Percentiles rank a stretch among this genome's conserved stretches.
phyloP scores from a whole-genome alignment of 2,797 vertebrate species.

The Prionace glauca region DNA sequence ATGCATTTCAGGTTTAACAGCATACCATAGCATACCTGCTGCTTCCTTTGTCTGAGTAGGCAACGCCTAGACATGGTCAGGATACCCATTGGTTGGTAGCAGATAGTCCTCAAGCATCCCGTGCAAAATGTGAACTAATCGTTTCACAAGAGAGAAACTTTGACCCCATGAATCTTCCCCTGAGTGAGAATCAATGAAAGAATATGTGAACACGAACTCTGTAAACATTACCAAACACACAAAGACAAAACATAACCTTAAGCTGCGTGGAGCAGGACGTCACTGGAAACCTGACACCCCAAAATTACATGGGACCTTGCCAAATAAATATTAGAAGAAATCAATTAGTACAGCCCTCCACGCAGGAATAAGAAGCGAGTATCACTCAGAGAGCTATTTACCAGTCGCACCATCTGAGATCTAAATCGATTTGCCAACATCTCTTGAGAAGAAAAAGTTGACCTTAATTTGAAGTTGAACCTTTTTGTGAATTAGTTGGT shows the following conservation, averaged over 20 bases:
- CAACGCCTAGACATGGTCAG: neutral
- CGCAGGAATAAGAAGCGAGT: neutral
- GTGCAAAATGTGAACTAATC: too few species aligned
- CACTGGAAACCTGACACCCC: neutral
- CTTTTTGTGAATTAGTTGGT: neutral
- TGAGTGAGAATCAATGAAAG: neutral
- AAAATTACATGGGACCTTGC: neutral
- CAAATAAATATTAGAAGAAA: neutral
- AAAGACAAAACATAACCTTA: neutral
- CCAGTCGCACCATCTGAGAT: too few species aligned
- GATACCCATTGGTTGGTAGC: too few species aligned
- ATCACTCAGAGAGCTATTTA: neutral
- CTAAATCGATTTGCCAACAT: too few species aligned
- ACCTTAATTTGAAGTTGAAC: neutral
- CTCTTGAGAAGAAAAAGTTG: neutral
- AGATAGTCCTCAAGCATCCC: too few species aligned
- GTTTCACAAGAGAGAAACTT: neutral
- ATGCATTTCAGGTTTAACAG: neutral
- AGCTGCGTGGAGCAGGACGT: neutral
- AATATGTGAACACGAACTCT: too few species aligned
- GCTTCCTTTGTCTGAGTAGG: neutral
- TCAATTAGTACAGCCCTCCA: neutral
- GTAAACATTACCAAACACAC: neutral
- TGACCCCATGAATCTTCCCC: neutral
- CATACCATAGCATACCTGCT: neutral